Conservation (phyloP, 2,888 invertebrate species). For the Nebria salina region DNA sequence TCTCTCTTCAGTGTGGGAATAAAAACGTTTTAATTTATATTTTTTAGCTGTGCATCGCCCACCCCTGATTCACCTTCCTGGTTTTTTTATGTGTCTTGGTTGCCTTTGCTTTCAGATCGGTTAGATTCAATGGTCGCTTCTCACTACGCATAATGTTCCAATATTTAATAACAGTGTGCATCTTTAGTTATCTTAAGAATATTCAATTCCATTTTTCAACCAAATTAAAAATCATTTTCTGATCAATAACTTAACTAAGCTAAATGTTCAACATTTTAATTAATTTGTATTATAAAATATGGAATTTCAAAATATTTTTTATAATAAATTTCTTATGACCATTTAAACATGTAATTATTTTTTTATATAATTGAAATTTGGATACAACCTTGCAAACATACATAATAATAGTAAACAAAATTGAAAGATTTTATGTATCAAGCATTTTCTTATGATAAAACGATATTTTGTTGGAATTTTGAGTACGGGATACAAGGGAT, state of each 20-base stretch:
- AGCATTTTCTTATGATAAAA: background rate
- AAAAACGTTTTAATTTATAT: slow-evolving; percentile 46
- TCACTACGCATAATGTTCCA: background rate
- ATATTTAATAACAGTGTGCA: background rate
- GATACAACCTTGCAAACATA: too few species aligned
- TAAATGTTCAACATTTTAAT: too few species aligned
- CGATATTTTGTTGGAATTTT: background rate
- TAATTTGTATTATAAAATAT: background rate
- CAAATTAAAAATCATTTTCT: background rate
- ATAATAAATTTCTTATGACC: too few species aligned
- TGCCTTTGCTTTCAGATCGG: slow-evolving; percentile 4
- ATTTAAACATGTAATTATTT: too few species aligned
- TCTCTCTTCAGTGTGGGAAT: slow-evolving; percentile 34
- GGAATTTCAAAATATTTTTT: too few species aligned
- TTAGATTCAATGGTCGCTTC: background rate
- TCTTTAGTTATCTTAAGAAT: background rate
- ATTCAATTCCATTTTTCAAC: background rate
- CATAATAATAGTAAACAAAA: too few species aligned
- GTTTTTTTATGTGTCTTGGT: slow-evolving; percentile 31
- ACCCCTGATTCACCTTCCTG: slow-evolving; percentile 40
- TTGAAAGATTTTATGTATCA: background rate
- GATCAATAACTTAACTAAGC: background rate
- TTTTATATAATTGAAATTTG: too few species aligned
- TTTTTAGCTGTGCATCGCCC: slow-evolving; percentile 39
- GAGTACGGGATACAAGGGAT: slow-evolving; percentile 10